Evolutionary conservation across 2,888 invertebrate genomes (phyloP).

Genomic region (Zonitis immaculata): DNA sequence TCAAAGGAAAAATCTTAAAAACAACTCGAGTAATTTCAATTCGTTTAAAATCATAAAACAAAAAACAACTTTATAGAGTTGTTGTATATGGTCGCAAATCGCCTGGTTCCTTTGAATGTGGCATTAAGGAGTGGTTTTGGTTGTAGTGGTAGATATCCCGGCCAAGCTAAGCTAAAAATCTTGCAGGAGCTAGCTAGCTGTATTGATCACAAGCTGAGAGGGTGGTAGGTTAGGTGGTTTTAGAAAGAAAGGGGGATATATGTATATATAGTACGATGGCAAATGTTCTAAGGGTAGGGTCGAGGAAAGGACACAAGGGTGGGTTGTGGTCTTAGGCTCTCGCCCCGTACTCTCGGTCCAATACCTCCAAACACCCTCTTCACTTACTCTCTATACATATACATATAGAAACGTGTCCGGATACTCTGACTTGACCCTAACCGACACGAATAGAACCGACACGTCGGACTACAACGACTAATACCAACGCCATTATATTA

Average conservation of each 20-base stretch:
- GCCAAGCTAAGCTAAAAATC: slow-evolving; percentile 51
- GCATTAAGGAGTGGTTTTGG: slow-evolving; percentile 49
- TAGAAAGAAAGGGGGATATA: slow-evolving; percentile 20
- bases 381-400: slow-evolving; percentile 23
- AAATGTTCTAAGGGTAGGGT: slow-evolving; percentile 44
- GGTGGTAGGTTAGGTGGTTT: slow-evolving; percentile 30
- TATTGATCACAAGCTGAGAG: slow-evolving; percentile 47
- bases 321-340: slow-evolving; percentile 50
- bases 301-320: slow-evolving; percentile 49
- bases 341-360: slow-evolving; percentile 25
- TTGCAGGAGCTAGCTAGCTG: slow-evolving; percentile 51
- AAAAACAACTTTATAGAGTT: slow-evolving; percentile 30
- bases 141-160: slow-evolving; percentile 42
- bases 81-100: slow-evolving; percentile 36
- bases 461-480: slow-evolving; percentile 19
- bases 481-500: slow-evolving; percentile 12
- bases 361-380: slow-evolving; percentile 40
- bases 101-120: slow-evolving; percentile 39
- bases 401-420: slow-evolving; percentile 26
- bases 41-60: slow-evolving; percentile 27
- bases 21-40: slow-evolving; percentile 5
- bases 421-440: slow-evolving; percentile 34
- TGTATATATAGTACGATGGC: slow-evolving; percentile 15
- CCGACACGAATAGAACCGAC: slow-evolving; percentile 27
- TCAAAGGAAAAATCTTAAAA: background rate